Conservation (phyloP, 2,888 invertebrate genomes). For the Yponomeuta evonymella region DNA sequence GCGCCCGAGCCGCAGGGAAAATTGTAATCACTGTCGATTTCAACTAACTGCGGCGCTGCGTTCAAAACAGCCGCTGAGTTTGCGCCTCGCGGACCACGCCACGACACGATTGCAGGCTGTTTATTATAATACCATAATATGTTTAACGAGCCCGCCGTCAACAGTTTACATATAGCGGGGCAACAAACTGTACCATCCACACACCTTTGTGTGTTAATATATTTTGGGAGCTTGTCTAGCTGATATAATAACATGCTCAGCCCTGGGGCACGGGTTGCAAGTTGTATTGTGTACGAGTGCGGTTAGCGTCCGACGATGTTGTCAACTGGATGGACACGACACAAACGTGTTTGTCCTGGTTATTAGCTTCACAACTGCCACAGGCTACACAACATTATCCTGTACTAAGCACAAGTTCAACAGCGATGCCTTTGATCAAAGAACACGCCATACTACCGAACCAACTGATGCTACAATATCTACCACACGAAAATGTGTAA, state of each 20-base stretch:
- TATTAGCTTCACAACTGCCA: neutral
- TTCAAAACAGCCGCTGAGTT: conserved; percentile 35
- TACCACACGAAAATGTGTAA: neutral
- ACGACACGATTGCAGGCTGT: conserved; percentile 30
- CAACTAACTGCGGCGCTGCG: conserved; percentile 56
- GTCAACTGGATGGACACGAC: conserved; percentile 57
- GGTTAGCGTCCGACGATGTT: conserved; percentile 30
- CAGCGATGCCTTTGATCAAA: too few relatives aligned
- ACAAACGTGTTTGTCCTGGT: neutral
- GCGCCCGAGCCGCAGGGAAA: conserved; percentile 69
- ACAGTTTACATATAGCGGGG: conserved; percentile 39
- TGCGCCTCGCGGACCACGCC: conserved; percentile 29
- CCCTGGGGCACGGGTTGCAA: neutral
- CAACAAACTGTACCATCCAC: conserved; percentile 34
- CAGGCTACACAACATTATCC: neutral
- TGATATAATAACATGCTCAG: neutral
- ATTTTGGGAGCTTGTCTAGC: neutral
- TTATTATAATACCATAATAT: conserved; percentile 45
- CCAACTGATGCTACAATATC: too few relatives aligned
- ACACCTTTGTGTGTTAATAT: neutral
- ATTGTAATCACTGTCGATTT: conserved; percentile 76
- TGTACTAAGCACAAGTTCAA: neutral
- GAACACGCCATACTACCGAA: neutral
- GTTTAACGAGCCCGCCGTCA: conserved; percentile 36
- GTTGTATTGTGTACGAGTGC: neutral